phyloP scores from a whole-genome alignment of 2,113 vertebrate species.

The Monopterus albus region DNA sequence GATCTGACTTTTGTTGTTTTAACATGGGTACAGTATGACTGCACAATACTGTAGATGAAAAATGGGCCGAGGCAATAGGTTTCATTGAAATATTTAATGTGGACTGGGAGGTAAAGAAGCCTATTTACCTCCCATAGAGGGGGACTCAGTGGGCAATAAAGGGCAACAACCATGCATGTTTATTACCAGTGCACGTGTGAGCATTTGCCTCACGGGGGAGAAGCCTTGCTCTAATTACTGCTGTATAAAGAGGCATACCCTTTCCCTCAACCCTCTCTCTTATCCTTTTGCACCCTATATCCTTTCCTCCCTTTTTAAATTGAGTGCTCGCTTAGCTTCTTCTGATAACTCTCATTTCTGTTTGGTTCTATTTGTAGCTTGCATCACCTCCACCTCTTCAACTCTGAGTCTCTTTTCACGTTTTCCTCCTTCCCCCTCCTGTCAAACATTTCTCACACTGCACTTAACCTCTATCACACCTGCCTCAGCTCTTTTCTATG shows the following conservation, averaged over 20 bases:
- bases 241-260: constrained; percentile 60
- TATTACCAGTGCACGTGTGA: constrained; percentile 44
- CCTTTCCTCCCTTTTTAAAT: constrained; percentile 20
- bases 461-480: constrained; percentile 37
- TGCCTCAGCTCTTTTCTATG: neutral
- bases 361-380: constrained; percentile 9
- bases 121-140: constrained; percentile 42
- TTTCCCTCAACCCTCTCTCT: constrained; percentile 55
- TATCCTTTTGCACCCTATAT: constrained; percentile 15
- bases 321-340: constrained; percentile 1
- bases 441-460: constrained; percentile 41
- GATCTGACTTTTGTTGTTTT: neutral
- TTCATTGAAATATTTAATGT: constrained; percentile 53
- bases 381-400: constrained; percentile 31
- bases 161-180: constrained; percentile 45
- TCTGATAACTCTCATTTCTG: constrained; percentile 28
- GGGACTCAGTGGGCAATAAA: constrained; percentile 41
- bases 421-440: neutral
- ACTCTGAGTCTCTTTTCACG: neutral
- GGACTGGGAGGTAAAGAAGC: constrained; percentile 22
- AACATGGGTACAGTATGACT: neutral
- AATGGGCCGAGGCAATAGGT: constrained; percentile 2
- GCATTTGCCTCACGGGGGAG: constrained; percentile 57
- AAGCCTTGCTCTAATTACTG: constrained; percentile 66
- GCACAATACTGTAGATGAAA: neutral